Base-by-base conservation (phyloP, 2,113 vertebrate species). In the Ciconia maguari region DNA sequence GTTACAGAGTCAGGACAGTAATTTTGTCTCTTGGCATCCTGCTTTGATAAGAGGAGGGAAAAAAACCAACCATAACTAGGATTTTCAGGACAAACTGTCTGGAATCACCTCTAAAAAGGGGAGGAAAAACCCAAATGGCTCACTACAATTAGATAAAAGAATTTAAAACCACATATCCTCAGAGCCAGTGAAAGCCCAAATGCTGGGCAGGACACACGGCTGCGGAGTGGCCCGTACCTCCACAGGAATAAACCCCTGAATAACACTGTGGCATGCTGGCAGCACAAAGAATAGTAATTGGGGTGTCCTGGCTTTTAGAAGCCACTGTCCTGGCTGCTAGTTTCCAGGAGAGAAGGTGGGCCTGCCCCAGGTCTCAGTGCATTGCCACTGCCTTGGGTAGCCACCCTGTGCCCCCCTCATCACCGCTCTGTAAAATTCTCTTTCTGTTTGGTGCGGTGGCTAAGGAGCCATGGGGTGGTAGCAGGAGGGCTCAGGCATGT, bases 21-120 rank as follows among this genome's bases (percentile, higher is more conserved):
- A 96, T 88, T 89, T 74, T 91, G 36, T 49, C 90, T 90, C 79
- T 91, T 94, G 76, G 61, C 84, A 91, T 83, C 82, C 86, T 83
- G 80, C 79, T 87, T 93, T 74, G 84, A 61, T 93, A 95, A 94
- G 61, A 65, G 32, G 19, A 85, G 25, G 36, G 27, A 57, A 62
- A 49, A 42, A 29, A 48, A 11, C 1, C 14, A 25, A 7, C 32
- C 18, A 12, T 36, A 87, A 60, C 57, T 51, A 58, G 10, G 16
- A 1, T 85, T 96, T 76, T 85, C 70, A 76, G 87, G 89, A 38
- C 54, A 93, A 81, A 61, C 16, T 65, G 44, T 46, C 80, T 72
- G 78, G 65, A 66, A 96, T 86, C 41, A 89, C 20, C 16, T 55
- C 48, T 65, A 36, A 91, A 80, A 93, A 82, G 75, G 87, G 34